phyloP scores from a whole-genome alignment of 37 sponge, comb jelly and placozoan species.

The Mnemiopsis leidyi region DNA sequence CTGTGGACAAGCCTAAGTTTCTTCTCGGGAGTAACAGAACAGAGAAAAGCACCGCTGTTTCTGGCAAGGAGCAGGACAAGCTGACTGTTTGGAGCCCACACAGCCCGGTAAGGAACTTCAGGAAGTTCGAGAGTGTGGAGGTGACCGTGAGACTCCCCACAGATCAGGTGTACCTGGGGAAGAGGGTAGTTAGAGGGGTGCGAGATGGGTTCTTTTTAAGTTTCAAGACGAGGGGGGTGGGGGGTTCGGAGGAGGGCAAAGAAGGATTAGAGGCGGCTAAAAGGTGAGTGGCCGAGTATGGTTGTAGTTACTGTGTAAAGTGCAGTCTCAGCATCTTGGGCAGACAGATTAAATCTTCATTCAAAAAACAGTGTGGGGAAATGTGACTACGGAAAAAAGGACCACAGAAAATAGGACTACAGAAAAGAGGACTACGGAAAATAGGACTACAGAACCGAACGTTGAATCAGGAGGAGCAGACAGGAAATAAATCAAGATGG shows the following conservation, averaged over 20 bases:
- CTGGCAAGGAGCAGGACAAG: not conserved
- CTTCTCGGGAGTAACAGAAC: not conserved
- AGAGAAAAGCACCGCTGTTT: not conserved
- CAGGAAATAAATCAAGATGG: too few species aligned
- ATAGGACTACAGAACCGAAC: too few species aligned
- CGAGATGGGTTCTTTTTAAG: not conserved
- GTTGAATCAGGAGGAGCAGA: too few species aligned
- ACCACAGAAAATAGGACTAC: too few species aligned
- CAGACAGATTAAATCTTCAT: too few species aligned
- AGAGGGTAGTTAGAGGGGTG: not conserved
- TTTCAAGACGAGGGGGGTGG: not conserved
- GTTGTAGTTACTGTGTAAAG: too few species aligned
- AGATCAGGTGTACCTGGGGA: not conserved
- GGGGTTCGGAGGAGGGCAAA: not conserved
- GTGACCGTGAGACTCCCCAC: not conserved
- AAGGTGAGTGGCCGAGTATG: not conserved
- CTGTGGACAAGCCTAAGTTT: conserved; percentile 1
- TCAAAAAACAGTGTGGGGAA: too few species aligned
- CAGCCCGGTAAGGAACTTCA: not conserved
- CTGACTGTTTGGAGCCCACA: not conserved
- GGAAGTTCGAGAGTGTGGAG: not conserved
- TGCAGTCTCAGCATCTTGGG: too few species aligned
- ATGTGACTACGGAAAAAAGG: too few species aligned
- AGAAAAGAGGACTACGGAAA: too few species aligned
- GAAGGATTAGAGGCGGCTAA: not conserved